Percentiles rank a stretch among this genome's conserved stretches.
Evolutionary conservation across 2,888 invertebrate species (phyloP).

Genomic region (Hyposoter dolosus): DNA sequence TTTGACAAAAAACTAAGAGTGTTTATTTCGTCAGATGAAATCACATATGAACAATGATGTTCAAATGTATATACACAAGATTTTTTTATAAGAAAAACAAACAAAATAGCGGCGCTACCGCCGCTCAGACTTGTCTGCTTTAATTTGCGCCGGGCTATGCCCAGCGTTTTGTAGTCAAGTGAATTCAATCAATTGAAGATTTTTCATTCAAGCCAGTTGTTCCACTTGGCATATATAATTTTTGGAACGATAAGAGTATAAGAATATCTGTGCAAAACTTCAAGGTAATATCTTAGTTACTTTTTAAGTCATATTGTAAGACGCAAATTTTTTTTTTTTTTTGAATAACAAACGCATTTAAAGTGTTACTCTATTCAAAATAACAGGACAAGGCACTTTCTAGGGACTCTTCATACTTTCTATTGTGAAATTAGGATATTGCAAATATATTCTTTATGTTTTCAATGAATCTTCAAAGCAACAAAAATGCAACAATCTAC

Average conservation of each 20-base stretch:
- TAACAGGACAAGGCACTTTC: too few relatives aligned
- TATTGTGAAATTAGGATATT: too few relatives aligned
- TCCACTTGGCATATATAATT: too few relatives aligned
- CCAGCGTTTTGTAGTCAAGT: background rate
- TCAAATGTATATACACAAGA: background rate
- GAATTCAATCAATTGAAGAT: too few relatives aligned
- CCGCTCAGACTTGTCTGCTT: background rate
- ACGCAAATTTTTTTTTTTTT: too few relatives aligned
- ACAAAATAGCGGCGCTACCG: background rate
- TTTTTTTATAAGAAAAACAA: background rate
- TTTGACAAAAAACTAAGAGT: background rate
- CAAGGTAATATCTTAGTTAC: background rate
- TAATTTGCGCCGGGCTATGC: background rate
- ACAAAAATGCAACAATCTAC: too few relatives aligned
- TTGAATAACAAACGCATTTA: background rate
- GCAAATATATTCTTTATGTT: too few relatives aligned
- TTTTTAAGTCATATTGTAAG: background rate
- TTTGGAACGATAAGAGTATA: background rate
- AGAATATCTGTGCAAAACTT: background rate
- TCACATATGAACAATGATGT: background rate
- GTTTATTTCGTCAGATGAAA: background rate
- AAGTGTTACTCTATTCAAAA: too few relatives aligned
- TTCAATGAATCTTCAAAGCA: too few relatives aligned
- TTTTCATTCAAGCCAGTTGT: too few relatives aligned
- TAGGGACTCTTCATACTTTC: background rate